Evolutionary conservation across 2,888 invertebrate species (phyloP).

Genomic region (Pegoplata infirma): DNA sequence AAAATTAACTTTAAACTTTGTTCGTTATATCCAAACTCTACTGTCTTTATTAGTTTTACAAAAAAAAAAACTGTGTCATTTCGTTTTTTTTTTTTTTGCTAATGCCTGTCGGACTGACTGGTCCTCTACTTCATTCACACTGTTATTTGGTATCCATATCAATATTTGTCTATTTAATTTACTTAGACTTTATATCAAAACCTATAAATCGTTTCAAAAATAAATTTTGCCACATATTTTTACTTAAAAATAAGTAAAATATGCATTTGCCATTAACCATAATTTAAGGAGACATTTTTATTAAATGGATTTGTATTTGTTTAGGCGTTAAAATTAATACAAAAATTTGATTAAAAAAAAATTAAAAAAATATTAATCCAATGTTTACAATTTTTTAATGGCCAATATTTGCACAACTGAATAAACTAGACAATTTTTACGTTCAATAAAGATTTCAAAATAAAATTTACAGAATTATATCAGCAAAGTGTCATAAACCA

Average conservation of each 20-base stretch:
- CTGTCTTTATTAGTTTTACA: too few relatives aligned
- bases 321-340: constrained; percentile 43
- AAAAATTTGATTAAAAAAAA: constrained; percentile 37
- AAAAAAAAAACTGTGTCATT: constrained; percentile 45
- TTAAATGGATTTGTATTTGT: constrained; percentile 52
- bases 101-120: constrained; percentile 35
- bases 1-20: too few relatives aligned
- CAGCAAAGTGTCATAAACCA: background rate
- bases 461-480: background rate
- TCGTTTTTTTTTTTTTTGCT: constrained; percentile 11
- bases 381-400: constrained; percentile 41
- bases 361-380: constrained; percentile 28
- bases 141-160: constrained; percentile 10
- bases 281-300: constrained; percentile 61
- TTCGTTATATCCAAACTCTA: background rate
- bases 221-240: constrained; percentile 65
- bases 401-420: constrained; percentile 20
- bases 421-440: background rate
- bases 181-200: constrained; percentile 58
- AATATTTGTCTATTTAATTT: constrained; percentile 43
- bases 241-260: constrained; percentile 70
- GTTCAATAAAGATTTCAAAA: background rate
- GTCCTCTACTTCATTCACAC: constrained; percentile 14
- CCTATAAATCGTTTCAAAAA: constrained; percentile 63
- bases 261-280: constrained; percentile 44